These are phyloP conservation scores for Clamator glandarius DNA, from an alignment of 2,797 vertebrate species.

Conservation along the genomic window DNA sequence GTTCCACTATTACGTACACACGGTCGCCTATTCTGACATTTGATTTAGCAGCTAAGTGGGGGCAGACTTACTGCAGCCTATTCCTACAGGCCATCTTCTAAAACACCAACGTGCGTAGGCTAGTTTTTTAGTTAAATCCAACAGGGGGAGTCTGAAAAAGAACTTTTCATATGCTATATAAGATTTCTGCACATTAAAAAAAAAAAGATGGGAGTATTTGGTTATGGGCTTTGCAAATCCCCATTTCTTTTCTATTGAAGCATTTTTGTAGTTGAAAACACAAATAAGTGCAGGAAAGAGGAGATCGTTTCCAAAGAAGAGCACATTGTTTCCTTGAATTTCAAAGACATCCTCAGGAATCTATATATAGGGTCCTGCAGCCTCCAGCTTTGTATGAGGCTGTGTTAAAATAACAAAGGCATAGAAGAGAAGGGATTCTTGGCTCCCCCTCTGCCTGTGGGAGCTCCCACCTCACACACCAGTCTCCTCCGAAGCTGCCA, in stretches of 20 bases:
- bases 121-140: not conserved
- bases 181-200: not conserved
- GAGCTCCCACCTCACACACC: not conserved
- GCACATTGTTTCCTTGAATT: constrained; percentile 16
- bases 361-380: not conserved
- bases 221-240: not conserved
- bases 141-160: not conserved
- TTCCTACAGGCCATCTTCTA: not conserved
- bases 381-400: constrained; percentile 16
- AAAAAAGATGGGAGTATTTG: not conserved
- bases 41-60: not conserved
- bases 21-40: not conserved
- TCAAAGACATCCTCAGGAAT: constrained; percentile 24
- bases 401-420: constrained; percentile 38
- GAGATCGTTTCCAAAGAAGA: constrained; percentile 22
- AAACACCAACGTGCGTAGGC: not conserved
- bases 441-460: constrained; percentile 34
- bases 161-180: not conserved
- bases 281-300: not conserved
- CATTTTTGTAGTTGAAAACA: not conserved
- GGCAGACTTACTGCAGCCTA: not conserved
- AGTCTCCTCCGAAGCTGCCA: not conserved
- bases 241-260: constrained; percentile 1
- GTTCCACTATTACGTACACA: not conserved
- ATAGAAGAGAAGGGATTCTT: constrained; percentile 43